Evolutionary conservation across 1,140 invertebrate species (phyloP).

Genomic region (Zaprionus nigranus): DNA sequence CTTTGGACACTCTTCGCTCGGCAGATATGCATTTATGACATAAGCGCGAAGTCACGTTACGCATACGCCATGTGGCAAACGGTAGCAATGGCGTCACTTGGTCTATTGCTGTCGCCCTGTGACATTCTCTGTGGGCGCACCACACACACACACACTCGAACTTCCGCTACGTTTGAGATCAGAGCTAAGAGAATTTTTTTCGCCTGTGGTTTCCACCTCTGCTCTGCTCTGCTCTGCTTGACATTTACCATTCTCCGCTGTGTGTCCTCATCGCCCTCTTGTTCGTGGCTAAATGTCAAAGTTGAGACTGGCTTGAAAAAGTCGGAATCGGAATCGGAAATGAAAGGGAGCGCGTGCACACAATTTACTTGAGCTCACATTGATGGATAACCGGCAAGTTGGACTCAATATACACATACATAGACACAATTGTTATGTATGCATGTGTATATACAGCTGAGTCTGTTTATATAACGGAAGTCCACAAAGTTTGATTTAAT

Average conservation of each 20-base stretch:
- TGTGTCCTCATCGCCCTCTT: neutral
- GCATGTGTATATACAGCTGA: constrained; percentile 8
- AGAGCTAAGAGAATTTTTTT: neutral
- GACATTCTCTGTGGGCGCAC: constrained; percentile 3
- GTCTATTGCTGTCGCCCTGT: constrained; percentile 45
- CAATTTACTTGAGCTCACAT: constrained; percentile 6
- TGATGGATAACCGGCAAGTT: constrained; percentile 11
- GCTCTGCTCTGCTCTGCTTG: constrained; percentile 10
- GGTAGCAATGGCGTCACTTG: constrained; percentile 50
- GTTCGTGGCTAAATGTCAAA: constrained; percentile 61
- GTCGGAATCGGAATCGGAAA: constrained; percentile 31
- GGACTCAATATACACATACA: neutral
- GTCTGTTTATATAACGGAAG: constrained; percentile 36
- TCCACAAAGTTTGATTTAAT: constrained; percentile 5
- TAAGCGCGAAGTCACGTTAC: constrained; percentile 49
- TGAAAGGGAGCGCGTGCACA: constrained; percentile 16
- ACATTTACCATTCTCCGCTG: constrained; percentile 62
- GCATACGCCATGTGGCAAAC: constrained; percentile 47
- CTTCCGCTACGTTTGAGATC: constrained; percentile 1
- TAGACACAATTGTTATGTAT: neutral
- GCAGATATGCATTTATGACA: constrained; percentile 21
- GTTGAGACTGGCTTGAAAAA: constrained; percentile 54
- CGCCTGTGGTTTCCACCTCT: neutral
- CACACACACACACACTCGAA: neutral
- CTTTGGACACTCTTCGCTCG: constrained; percentile 7